Evolutionary conservation across 2,888 invertebrate genomes (phyloP), one percentile per base, ranked within the genome.

Genomic region (Drosophila longiperda): DNA sequence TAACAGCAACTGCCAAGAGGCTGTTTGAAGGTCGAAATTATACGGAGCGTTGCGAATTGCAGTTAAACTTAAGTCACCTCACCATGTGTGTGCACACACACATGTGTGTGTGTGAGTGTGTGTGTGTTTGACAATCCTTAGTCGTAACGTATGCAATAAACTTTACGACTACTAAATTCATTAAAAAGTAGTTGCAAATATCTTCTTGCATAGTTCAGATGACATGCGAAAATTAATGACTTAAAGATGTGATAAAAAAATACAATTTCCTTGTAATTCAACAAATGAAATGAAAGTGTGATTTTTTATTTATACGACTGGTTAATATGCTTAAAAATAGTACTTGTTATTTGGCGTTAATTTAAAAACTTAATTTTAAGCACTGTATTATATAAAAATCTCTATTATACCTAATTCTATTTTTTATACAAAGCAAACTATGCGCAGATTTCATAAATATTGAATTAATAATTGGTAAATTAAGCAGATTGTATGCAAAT

Each of bases 91-190:
- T 58, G 49, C 42, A 38, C 5, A 23, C 17, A 12, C 9, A 23
- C 48, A 12, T 11, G 12, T 20, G 29, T 40, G 17, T 32, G 40
- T 6, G 23, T 33, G 45, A 38, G 60, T 58, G 48, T 63, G 59
- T 55, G 62, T 81, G 76, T 36, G 15, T 15, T 23, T 23, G 23
- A 1, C 20, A 45, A 68, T 86, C 87, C 80, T 53, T 48, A 66
- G 73, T 80, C 87, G 83, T 89, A 86, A 86, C 71, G 77, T 68
- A 64, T 54, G 75, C 58, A 58, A 64, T 60, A 45, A 71, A 75
- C 45, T 79, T 77, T 70, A 70, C 36, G 80, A 75, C 63, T 42
- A 15, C 32, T 12, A 75, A 57, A 59, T 69, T 38, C 33, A 52
- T 61, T 50, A 23, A 32, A 36, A 58, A 55, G 42, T 52, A n/a